Percentiles rank a stretch among this genome's conserved stretches.
These are phyloP conservation scores for Chelidonichthys spinosus DNA, from an alignment of 2,797 vertebrate genomes.

Conservation along the genomic window DNA sequence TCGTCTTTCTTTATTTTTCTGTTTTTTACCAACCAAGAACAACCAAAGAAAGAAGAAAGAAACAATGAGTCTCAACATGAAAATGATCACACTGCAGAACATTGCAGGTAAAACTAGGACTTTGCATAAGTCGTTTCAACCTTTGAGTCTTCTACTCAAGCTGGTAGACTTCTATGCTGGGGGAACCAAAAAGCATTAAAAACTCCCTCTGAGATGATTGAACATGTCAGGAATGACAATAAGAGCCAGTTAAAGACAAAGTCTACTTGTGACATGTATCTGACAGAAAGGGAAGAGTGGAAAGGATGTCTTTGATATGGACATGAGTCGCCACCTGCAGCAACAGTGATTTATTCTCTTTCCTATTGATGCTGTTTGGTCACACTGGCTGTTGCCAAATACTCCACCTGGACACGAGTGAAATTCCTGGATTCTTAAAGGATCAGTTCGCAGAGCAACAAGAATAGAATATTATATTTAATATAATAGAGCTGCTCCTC, in stretches of 20 bases:
- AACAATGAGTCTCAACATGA: not conserved
- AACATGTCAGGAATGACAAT: constrained; percentile 51
- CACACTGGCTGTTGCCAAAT: not conserved
- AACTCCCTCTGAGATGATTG: constrained; percentile 41
- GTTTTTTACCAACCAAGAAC: not conserved
- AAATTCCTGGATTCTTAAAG: not conserved
- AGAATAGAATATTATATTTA: not conserved
- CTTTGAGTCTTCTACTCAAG: constrained; percentile 4
- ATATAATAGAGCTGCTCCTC: not conserved
- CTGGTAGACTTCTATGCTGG: constrained; percentile 7
- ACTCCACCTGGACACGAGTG: not conserved
- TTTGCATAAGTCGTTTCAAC: not conserved
- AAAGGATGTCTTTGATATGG: constrained; percentile 40
- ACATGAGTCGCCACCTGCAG: constrained; percentile 40
- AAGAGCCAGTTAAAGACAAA: constrained; percentile 56
- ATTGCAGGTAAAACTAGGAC: not conserved
- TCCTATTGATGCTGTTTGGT: constrained; percentile 7
- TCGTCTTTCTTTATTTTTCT: not conserved
- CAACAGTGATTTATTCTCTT: constrained; percentile 7
- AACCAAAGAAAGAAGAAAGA: not conserved
- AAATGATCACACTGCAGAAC: not conserved
- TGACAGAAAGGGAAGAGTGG: not conserved
- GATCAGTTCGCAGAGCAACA: not conserved
- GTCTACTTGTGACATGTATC: constrained; percentile 9
- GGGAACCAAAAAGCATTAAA: constrained; percentile 18